Percentiles rank a stretch among this genome's conserved stretches.
phyloP scores from a whole-genome alignment of 2,888 invertebrate species.

The Cephalotes varians region DNA sequence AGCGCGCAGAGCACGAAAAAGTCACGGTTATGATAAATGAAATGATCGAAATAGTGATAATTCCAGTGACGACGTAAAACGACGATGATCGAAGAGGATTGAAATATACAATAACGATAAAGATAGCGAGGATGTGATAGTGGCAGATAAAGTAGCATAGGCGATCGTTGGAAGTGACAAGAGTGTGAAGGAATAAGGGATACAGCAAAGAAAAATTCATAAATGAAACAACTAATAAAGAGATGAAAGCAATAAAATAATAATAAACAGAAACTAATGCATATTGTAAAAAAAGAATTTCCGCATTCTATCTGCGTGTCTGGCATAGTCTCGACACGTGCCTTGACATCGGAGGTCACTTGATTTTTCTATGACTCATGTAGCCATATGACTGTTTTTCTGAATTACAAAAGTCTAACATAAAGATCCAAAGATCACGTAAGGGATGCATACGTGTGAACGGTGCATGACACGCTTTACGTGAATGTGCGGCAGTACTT shows the following conservation, averaged over 20 bases:
- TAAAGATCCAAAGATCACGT: slow-evolving; percentile 11
- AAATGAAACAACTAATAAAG: slow-evolving; percentile 80
- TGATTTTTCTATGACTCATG: slow-evolving; percentile 68
- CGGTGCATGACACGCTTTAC: slow-evolving; percentile 48
- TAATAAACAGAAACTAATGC: slow-evolving; percentile 63
- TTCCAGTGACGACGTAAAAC: neutral
- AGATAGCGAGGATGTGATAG: slow-evolving; percentile 41
- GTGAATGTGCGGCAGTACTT: slow-evolving; percentile 43
- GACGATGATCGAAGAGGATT: slow-evolving; percentile 33
- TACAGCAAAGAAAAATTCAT: slow-evolving; percentile 83
- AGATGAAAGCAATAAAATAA: slow-evolving; percentile 68
- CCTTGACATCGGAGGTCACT: slow-evolving; percentile 66
- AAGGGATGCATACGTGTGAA: slow-evolving; percentile 31
- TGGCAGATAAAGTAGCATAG: slow-evolving; percentile 47
- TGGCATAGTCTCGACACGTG: slow-evolving; percentile 52
- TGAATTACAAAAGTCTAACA: neutral
- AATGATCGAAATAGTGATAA: neutral
- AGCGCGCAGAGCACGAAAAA: slow-evolving; percentile 38
- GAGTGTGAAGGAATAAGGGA: slow-evolving; percentile 70
- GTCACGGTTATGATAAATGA: neutral
- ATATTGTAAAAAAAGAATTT: slow-evolving; percentile 36
- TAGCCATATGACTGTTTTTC: neutral
- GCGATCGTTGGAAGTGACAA: slow-evolving; percentile 37
- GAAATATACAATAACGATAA: slow-evolving; percentile 55
- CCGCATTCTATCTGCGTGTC: slow-evolving; percentile 49